A percentile compares a stretch with the other conserved stretches of the same genome.
Conservation (phyloP, 2,888 invertebrate genomes). For the Polymixis lichenea region DNA sequence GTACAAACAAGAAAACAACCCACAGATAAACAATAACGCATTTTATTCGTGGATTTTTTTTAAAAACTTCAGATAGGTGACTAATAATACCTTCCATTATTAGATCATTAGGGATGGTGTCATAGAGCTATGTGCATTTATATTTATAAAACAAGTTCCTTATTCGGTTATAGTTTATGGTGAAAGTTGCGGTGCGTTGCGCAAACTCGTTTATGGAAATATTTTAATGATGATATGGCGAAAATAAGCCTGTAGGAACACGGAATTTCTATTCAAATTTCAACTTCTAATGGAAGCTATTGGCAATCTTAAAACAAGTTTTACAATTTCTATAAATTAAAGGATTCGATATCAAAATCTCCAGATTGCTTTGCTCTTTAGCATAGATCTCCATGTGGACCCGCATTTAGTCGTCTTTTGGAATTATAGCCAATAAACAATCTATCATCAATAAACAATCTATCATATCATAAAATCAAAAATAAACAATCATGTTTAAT, state of each 20-base stretch:
- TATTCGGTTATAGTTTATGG: slow-evolving; percentile 1
- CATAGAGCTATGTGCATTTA: not conserved
- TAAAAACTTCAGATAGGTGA: not conserved
- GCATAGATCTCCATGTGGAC: no score
- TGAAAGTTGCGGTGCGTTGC: not conserved
- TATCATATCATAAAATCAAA: no score
- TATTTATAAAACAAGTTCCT: slow-evolving; percentile 2
- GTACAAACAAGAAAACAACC: not conserved
- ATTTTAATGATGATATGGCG: not conserved
- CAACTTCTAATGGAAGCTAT: no score
- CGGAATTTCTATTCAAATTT: no score
- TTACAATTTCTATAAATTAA: no score
- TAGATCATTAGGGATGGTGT: slow-evolving; percentile 1
- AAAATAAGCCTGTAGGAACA: not conserved
- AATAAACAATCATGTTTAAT: no score
- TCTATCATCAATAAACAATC: no score
- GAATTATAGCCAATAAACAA: no score
- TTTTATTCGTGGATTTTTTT: slow-evolving; percentile 11
- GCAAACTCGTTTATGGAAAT: not conserved
- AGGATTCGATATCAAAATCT: no score
- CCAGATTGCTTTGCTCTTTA: no score
- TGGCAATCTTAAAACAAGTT: no score
- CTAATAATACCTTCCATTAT: not conserved
- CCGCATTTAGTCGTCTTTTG: no score
- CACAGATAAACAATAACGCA: not conserved